These are phyloP conservation scores for Cacatua alba DNA, from an alignment of 2,113 vertebrate genomes.

Conservation along the genomic window DNA sequence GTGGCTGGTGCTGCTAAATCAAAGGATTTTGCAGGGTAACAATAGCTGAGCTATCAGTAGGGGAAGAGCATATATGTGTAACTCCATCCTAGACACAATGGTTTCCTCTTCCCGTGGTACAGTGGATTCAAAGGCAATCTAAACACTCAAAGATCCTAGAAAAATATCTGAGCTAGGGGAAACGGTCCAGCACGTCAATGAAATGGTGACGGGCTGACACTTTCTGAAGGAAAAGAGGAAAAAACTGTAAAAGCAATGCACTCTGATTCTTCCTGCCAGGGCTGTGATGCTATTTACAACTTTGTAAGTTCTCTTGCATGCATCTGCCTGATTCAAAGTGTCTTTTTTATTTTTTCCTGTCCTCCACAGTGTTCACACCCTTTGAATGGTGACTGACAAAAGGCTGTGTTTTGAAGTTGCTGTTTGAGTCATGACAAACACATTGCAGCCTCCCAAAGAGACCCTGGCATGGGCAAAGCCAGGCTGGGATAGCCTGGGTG, in stretches of 20 bases:
- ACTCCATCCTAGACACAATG: conserved; percentile 8
- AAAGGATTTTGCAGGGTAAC: conserved; percentile 30
- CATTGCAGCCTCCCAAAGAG: neutral
- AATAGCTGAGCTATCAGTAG: neutral
- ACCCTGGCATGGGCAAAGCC: neutral
- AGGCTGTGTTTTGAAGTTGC: neutral
- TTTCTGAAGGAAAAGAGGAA: conserved; percentile 59
- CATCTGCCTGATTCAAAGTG: conserved; percentile 2
- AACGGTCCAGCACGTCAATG: conserved; percentile 1
- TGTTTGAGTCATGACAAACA: neutral
- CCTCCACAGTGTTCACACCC: neutral
- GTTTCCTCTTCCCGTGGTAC: conserved; percentile 51
- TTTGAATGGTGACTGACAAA: conserved; percentile 1
- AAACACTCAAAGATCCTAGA: conserved; percentile 27
- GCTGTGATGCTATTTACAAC: conserved; percentile 52
- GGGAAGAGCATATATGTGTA: neutral
- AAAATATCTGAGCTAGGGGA: conserved; percentile 55
- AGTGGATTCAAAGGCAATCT: conserved; percentile 38
- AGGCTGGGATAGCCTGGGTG: neutral
- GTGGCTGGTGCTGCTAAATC: neutral
- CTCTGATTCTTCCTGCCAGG: conserved; percentile 48
- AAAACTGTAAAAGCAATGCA: conserved; percentile 61
- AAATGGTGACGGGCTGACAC: conserved; percentile 18
- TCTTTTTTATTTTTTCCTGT: conserved; percentile 55
- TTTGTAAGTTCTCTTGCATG: neutral